A percentile compares a stretch with the other conserved stretches of the same genome.
These are phyloP conservation scores for Argya squamiceps DNA, from an alignment of 2,797 vertebrate genomes.

Conservation along the genomic window DNA sequence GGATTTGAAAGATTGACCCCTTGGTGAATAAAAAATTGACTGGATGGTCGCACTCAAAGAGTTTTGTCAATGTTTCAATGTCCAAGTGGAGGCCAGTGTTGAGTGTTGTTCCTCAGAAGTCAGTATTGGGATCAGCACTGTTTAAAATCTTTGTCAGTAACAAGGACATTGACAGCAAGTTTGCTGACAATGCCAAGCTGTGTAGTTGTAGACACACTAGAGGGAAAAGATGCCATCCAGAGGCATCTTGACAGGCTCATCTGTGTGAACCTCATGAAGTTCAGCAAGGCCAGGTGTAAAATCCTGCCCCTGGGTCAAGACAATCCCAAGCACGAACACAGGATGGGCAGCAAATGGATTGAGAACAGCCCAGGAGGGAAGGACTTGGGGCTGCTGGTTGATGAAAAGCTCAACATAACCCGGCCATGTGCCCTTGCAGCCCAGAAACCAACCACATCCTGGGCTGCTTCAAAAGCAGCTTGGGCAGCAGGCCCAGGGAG, in stretches of 20 bases:
- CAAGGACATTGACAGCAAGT: not conserved
- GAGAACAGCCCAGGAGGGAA: not conserved
- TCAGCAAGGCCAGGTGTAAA: not conserved
- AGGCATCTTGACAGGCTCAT: not conserved
- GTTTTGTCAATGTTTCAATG: not conserved
- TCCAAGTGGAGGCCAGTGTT: not conserved
- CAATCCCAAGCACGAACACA: not conserved
- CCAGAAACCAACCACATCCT: not conserved
- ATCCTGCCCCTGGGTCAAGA: not conserved
- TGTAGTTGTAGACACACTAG: fast-evolving
- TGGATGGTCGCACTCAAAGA: not conserved
- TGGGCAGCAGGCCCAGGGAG: not conserved
- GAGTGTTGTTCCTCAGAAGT: not conserved
- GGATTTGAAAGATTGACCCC: not conserved
- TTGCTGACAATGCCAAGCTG: not conserved
- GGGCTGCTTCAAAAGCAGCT: not conserved
- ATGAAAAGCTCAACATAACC: not conserved
- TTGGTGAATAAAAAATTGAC: not conserved
- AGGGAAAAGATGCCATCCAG: not conserved
- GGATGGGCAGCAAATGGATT: not conserved
- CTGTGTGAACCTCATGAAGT: not conserved
- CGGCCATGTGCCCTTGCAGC: not conserved
- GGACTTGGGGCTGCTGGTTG: not conserved
- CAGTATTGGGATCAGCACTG: not conserved
- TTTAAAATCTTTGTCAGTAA: not conserved